Conservation (phyloP, 2,888 invertebrate species). For the Eupeodes luniger region DNA sequence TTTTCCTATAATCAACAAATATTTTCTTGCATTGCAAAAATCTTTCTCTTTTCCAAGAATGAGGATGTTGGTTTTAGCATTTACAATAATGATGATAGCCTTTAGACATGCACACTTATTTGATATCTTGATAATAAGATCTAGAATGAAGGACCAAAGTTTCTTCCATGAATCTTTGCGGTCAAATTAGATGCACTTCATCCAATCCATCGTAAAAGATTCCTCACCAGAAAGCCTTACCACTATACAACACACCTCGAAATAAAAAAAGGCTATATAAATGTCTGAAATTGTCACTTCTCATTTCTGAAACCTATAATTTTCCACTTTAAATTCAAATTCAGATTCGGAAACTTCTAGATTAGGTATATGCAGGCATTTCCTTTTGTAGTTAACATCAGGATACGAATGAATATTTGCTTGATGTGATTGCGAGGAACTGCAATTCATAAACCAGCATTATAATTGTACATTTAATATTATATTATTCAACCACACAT, state of each 20-base stretch:
- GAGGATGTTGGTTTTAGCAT: no score
- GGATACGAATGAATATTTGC: neutral
- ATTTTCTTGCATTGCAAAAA: no score
- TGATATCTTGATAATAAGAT: no score
- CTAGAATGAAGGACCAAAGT: neutral
- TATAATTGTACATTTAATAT: neutral
- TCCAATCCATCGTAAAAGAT: neutral
- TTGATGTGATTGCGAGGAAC: slow-evolving; percentile 1
- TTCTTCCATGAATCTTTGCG: neutral
- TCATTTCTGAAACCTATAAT: slow-evolving; percentile 3
- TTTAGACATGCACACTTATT: no score
- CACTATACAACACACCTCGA: neutral
- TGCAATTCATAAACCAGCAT: slow-evolving; percentile 28
- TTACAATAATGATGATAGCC: no score
- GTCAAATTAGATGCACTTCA: neutral
- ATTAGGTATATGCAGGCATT: neutral
- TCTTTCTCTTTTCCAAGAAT: no score
- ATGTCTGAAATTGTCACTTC: neutral
- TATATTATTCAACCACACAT: neutral
- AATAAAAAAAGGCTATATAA: neutral
- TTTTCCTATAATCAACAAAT: no score
- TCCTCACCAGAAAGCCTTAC: neutral
- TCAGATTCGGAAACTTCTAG: neutral
- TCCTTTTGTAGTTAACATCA: neutral
- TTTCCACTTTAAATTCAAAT: slow-evolving; percentile 20